Evolutionary conservation across 64 coral and sea anemone species (phyloP), one percentile per base, ranked within the genome.

Genomic region (Montipora capricornis): DNA sequence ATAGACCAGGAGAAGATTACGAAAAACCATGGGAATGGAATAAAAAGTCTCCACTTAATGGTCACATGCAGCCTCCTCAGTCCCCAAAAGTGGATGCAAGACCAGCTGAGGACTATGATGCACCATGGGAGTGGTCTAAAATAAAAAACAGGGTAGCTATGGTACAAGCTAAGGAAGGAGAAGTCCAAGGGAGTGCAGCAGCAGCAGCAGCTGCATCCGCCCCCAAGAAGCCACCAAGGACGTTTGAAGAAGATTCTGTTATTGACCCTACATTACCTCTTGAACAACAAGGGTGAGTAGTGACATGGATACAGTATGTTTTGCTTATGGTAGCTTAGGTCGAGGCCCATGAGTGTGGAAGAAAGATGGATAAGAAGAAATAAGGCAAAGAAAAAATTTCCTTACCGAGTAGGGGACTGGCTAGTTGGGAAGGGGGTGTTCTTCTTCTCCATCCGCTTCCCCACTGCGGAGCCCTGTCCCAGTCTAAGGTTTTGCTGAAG

Each of bases 11-110:
- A 88, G 93, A 85, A 24, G 96, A 97, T 47, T 97, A 97, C 44
- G 96, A 97, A 46, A 92, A 94, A 48, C 96, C 96, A 2, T 97
- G 96, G 96, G 96, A 97, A 67, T 97, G 89, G 89, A 89, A 24
- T 53, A 70, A 81, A 74, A 81, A 77, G 29, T 58, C 55, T 3
- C 20, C 44, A 17, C 80, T 83, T 7, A 82, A 91, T 82, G 78
- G 66, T 6, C 62, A 79, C 5, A 45, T 16, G 4, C 13, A 57
- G 80, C 48, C 52, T 76, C 69, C 76, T 26, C 95, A 97, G 52
- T 90, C 92, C 80, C 92, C 95, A 22, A 85, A 87, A 29, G 81
- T 77, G 13, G 95, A 97, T 46, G 79, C 69, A 49, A 58, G 96
- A 46, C 89, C 83, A 8, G 83, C 78, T 20, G 93, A 89, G 61